These are phyloP conservation scores for Sapajus apella DNA, from an alignment of 2,113 vertebrate genomes.

Conservation along the genomic window DNA sequence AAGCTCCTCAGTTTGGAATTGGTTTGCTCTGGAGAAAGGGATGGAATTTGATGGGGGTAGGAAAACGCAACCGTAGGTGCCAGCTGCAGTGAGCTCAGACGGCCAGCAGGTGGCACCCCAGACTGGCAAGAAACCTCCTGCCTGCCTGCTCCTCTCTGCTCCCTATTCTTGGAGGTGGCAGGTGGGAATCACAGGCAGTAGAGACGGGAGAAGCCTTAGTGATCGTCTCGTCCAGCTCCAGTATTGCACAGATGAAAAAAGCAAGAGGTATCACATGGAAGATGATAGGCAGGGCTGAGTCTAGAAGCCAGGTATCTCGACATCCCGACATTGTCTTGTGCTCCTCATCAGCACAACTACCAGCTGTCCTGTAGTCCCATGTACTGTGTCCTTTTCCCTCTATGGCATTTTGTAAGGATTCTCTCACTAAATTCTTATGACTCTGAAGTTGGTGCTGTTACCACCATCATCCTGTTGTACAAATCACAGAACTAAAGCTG, in stretches of 20 bases:
- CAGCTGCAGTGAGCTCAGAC: background rate
- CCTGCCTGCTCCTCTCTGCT: background rate
- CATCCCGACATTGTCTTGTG: too few species aligned
- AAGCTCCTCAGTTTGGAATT: background rate
- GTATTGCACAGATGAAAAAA: background rate
- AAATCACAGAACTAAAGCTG: background rate
- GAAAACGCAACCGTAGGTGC: background rate
- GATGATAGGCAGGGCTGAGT: background rate
- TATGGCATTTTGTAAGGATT: background rate
- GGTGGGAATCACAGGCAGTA: background rate
- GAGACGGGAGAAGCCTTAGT: background rate
- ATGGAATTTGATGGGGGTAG: background rate
- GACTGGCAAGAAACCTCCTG: background rate
- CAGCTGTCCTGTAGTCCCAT: background rate
- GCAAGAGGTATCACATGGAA: background rate
- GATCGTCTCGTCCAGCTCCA: background rate
- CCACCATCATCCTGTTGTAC: background rate
- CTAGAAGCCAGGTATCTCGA: too few species aligned
- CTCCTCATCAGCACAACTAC: background rate
- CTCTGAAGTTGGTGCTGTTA: background rate
- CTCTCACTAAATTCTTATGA: background rate
- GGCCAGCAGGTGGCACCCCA: constrained; percentile 72
- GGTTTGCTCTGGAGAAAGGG: background rate
- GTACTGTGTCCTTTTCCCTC: background rate
- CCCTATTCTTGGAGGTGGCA: background rate